Evolutionary conservation across 2,113 vertebrate genomes (phyloP).

Genomic region (Tonatia bakeri): DNA sequence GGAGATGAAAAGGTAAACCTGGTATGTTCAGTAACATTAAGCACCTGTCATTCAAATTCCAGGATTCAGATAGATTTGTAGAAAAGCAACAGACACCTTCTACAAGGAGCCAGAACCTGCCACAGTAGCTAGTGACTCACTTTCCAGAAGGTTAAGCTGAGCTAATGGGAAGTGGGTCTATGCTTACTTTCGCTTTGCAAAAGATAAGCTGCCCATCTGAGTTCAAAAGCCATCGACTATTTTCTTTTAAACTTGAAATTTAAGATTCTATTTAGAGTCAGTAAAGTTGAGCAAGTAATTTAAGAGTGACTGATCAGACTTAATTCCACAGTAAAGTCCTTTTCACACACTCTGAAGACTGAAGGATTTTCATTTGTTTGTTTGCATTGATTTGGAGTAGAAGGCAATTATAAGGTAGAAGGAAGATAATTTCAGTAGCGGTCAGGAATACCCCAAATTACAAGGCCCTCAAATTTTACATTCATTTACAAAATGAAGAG

Average conservation of each 20-base stretch:
- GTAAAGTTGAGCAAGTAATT: conserved; percentile 22
- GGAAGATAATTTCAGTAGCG: not conserved
- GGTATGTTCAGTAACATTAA: conserved; percentile 50
- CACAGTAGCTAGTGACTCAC: not conserved
- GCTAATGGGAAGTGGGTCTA: not conserved
- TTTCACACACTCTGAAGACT: not conserved
- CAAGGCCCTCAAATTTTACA: not conserved
- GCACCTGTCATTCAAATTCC: conserved; percentile 60
- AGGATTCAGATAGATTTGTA: conserved; percentile 33
- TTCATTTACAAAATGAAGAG: conserved; percentile 27
- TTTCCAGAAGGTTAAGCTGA: conserved; percentile 43
- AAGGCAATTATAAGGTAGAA: not conserved
- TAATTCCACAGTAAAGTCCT: not conserved
- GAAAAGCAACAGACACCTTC: not conserved
- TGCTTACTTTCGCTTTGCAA: not conserved
- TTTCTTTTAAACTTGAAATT: conserved; percentile 19
- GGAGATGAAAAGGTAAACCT: conserved; percentile 52
- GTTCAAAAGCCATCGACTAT: not conserved
- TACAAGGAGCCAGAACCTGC: not conserved
- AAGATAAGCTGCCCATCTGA: not conserved
- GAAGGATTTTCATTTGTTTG: not conserved
- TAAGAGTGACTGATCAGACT: not conserved
- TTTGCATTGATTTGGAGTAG: conserved; percentile 19
- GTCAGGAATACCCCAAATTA: not conserved
- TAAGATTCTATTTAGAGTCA: conserved; percentile 24